These are phyloP conservation scores for Karalla daura DNA, from an alignment of 2,797 vertebrate genomes.

Conservation along the genomic window DNA sequence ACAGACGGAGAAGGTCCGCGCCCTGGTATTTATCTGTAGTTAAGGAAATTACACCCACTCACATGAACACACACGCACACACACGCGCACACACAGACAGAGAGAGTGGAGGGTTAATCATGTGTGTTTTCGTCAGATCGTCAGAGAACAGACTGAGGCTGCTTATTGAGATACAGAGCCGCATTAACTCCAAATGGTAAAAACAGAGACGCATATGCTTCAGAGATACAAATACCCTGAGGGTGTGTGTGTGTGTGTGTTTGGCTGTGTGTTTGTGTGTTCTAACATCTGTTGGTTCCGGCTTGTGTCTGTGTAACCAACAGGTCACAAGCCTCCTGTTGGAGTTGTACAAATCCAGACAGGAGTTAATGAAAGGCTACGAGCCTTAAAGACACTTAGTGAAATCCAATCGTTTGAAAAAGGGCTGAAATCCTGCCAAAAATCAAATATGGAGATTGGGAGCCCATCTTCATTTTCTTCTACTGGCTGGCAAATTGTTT, in stretches of 20 bases:
- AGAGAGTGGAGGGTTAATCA: slow-evolving; percentile 45
- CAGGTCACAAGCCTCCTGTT: neutral
- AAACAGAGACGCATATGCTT: slow-evolving; percentile 62
- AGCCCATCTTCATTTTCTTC: neutral
- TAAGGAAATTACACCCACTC: slow-evolving; percentile 14
- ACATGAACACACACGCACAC: neutral
- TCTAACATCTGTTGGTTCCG: slow-evolving; percentile 41
- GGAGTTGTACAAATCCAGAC: neutral
- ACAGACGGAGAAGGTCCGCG: slow-evolving; percentile 33
- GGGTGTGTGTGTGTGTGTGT: slow-evolving; percentile 38
- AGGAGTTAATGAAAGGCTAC: neutral
- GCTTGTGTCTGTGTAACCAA: slow-evolving; percentile 10
- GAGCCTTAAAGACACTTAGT: neutral
- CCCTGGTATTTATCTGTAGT: slow-evolving; percentile 42
- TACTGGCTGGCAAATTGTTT: no score
- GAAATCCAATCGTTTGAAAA: neutral
- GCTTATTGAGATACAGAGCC: slow-evolving; percentile 69
- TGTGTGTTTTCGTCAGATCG: slow-evolving; percentile 63
- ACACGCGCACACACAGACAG: slow-evolving; percentile 8
- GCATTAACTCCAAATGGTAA: slow-evolving; percentile 67
- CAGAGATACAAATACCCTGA: slow-evolving; percentile 62
- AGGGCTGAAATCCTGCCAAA: neutral
- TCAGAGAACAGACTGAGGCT: slow-evolving; percentile 67
- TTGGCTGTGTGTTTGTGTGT: slow-evolving; percentile 22
- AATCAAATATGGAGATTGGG: neutral